These are phyloP conservation scores for Laterallus jamaicensis DNA, from an alignment of 2,113 vertebrate genomes.

Conservation along the genomic window DNA sequence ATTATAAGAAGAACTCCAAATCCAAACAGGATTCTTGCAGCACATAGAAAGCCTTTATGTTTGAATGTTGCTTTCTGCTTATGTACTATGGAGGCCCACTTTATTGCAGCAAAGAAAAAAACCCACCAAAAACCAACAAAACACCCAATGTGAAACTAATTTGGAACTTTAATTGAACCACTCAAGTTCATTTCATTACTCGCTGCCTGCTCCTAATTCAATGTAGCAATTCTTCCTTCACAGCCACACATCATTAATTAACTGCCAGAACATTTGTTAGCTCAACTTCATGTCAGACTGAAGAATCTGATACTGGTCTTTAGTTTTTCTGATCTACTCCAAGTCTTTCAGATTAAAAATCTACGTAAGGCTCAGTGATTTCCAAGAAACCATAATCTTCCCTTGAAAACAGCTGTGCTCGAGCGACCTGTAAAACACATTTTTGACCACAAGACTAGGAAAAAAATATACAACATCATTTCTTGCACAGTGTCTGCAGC, in stretches of 20 bases:
- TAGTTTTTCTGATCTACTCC: background rate
- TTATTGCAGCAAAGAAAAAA: background rate
- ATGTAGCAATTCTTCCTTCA: background rate
- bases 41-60: background rate
- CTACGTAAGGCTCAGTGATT: background rate
- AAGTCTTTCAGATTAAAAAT: background rate
- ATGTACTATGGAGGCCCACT: background rate
- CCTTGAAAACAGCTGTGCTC: background rate
- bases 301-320: background rate
- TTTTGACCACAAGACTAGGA: background rate
- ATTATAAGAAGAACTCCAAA: background rate
- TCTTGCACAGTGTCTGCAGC: background rate
- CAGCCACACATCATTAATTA: background rate
- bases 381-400: background rate
- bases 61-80: background rate
- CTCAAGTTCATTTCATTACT: background rate
- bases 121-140: background rate
- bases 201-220: background rate
- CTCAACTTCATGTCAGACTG: background rate
- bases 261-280: background rate
- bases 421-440: background rate
- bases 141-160: background rate
- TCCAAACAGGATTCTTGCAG: background rate
- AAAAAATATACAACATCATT: background rate
- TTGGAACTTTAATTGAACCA: background rate